Percentiles rank a stretch among this genome's conserved stretches.
These are phyloP conservation scores for Cephus cinctus DNA, from an alignment of 1,140 invertebrate species.

Conservation along the genomic window DNA sequence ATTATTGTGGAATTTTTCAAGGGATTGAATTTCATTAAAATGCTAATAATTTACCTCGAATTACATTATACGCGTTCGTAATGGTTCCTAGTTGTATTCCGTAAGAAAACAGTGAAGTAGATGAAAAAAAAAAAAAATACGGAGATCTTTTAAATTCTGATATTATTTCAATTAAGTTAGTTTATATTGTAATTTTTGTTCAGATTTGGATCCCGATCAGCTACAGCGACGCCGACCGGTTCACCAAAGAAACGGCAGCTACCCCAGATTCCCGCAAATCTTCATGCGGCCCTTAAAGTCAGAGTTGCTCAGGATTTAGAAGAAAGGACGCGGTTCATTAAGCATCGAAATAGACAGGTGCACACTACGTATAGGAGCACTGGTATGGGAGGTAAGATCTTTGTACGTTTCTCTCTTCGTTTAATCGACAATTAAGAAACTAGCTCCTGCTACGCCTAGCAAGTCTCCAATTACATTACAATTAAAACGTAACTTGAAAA, in stretches of 20 bases:
- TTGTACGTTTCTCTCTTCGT: too few species aligned
- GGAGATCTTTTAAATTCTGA: too few species aligned
- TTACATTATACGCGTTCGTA: too few species aligned
- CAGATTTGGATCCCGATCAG: conserved; percentile 78
- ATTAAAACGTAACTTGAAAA: background rate
- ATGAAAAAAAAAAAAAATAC: too few species aligned
- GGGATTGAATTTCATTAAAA: too few species aligned
- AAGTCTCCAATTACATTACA: too few species aligned
- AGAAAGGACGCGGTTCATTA: conserved; percentile 73
- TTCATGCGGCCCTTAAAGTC: conserved; percentile 67
- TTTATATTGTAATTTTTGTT: conserved; percentile 24
- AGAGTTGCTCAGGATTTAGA: conserved; percentile 80
- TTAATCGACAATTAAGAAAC: background rate
- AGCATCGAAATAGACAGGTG: conserved; percentile 66
- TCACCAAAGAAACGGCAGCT: conserved; percentile 95
- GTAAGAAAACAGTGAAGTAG: too few species aligned
- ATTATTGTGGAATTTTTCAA: too few species aligned
- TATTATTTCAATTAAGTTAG: too few species aligned
- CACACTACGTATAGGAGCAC: conserved; percentile 69
- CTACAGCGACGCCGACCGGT: conserved; percentile 89
- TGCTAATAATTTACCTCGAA: too few species aligned
- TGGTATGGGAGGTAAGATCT: conserved; percentile 57
- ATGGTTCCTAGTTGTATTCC: too few species aligned
- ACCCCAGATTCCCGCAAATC: conserved; percentile 79
- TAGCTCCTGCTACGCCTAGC: too few species aligned